Conservation (phyloP, 2,113 vertebrate species). For the Chamaetylas fuelleborni region DNA sequence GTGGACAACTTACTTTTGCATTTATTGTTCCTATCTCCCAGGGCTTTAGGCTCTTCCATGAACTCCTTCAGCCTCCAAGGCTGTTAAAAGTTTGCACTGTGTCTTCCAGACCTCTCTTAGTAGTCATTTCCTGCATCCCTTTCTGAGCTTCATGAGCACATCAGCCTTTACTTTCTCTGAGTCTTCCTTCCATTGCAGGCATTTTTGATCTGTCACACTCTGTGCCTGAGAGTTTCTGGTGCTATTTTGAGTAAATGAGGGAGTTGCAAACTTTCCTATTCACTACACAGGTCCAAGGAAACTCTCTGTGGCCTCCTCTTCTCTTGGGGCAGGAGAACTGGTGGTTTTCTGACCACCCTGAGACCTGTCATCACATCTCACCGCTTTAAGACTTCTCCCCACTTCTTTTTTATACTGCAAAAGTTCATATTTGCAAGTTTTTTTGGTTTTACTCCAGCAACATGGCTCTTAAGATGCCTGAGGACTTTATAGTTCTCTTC, state of each 20-base stretch:
- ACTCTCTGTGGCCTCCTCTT: rapidly evolving
- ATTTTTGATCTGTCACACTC: neutral
- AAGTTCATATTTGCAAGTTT: neutral
- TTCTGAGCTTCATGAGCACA: neutral
- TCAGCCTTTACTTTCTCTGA: neutral
- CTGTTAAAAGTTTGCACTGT: neutral
- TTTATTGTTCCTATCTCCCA: neutral
- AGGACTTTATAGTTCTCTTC: neutral
- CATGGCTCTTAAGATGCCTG: neutral
- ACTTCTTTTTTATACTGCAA: neutral
- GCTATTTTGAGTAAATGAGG: neutral
- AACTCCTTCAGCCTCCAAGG: neutral
- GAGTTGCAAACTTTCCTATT: neutral
- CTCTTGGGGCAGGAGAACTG: neutral
- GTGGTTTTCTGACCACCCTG: neutral
- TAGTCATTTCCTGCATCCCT: neutral
- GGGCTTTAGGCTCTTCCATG: neutral
- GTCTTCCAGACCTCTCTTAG: neutral
- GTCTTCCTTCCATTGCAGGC: neutral
- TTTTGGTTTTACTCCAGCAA: neutral
- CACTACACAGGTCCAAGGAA: neutral
- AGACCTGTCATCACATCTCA: neutral
- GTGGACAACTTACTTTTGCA: neutral
- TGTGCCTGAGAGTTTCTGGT: neutral
- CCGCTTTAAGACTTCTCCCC: neutral